Conservation (phyloP, 35 echinoderm and acorn worm species). For the Eucidaris tribuloides region DNA sequence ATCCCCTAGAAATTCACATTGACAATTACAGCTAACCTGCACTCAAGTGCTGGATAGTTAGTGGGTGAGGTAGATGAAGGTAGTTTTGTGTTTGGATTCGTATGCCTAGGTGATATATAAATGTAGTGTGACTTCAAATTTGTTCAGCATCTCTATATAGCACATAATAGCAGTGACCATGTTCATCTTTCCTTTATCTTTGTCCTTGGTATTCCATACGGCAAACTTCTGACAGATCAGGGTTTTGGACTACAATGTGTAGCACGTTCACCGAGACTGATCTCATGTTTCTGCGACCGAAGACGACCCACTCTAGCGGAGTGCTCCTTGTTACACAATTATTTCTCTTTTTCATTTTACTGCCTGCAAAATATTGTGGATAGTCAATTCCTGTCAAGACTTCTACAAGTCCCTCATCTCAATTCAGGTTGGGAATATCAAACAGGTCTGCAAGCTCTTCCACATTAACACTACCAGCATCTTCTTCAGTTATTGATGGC, state of each 20-base stretch:
- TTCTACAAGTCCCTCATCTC: slow-evolving; percentile 39
- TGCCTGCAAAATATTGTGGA: slow-evolving; percentile 19
- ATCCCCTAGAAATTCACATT: no score
- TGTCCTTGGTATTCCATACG: slow-evolving; percentile 34
- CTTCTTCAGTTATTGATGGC: no score
- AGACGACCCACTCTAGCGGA: slow-evolving; percentile 51
- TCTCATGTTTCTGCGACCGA: not conserved
- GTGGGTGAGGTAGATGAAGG: no score
- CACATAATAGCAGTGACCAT: slow-evolving; percentile 23
- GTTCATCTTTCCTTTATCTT: slow-evolving; percentile 44
- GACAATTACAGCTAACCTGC: no score
- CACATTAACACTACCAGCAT: not conserved
- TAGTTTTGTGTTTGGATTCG: no score
- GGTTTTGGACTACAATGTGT: no score
- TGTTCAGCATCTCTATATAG: no score
- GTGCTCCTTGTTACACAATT: slow-evolving; percentile 30
- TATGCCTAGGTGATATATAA: no score
- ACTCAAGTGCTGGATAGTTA: slow-evolving; percentile 46
- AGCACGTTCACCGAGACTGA: no score
- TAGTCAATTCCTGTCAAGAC: slow-evolving; percentile 56
- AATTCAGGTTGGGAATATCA: not conserved
- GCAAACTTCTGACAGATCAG: slow-evolving; percentile 47
- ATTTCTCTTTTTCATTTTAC: slow-evolving; percentile 1
- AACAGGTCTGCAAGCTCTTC: not conserved
- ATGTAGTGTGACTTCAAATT: no score